Percentiles rank a stretch among this genome's conserved stretches.
These are phyloP conservation scores for Sprattus sprattus DNA, from an alignment of 2,113 vertebrate genomes.

Conservation along the genomic window DNA sequence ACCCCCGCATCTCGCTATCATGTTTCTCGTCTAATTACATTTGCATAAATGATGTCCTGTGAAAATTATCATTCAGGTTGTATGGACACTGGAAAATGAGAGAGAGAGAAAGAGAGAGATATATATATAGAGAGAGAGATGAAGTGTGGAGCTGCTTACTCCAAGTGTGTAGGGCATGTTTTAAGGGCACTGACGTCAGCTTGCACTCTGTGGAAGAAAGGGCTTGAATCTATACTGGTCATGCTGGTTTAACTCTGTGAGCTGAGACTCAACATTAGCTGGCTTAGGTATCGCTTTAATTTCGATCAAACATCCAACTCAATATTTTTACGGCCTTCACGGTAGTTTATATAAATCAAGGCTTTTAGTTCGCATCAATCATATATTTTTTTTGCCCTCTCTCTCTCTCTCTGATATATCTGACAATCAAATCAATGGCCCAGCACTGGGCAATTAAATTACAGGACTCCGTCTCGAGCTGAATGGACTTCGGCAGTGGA, in stretches of 20 bases:
- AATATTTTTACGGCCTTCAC: constrained; percentile 18
- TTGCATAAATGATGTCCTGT: constrained; percentile 97
- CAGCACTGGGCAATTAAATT: constrained; percentile 21
- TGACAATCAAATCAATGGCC: constrained; percentile 24
- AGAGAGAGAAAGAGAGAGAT: constrained; percentile 70
- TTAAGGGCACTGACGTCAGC: constrained; percentile 30
- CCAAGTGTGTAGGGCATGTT: constrained; percentile 32
- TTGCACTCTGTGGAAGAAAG: constrained; percentile 13
- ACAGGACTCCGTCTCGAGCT: not conserved
- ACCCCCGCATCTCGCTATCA: constrained; percentile 81
- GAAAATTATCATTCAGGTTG: constrained; percentile 86
- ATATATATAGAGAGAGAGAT: constrained; percentile 9
- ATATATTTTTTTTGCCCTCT: not conserved
- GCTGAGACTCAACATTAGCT: constrained; percentile 10
- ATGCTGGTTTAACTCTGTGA: not conserved
- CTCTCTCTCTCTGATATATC: constrained; percentile 20
- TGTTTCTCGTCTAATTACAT: constrained; percentile 97
- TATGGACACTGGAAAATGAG: constrained; percentile 74
- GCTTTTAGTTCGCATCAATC: constrained; percentile 23
- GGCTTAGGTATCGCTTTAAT: constrained; percentile 16
- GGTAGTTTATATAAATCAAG: constrained; percentile 15
- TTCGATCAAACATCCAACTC: constrained; percentile 21
- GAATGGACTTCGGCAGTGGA: constrained; percentile 18
- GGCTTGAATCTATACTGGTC: constrained; percentile 36
- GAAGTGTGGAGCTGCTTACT: constrained; percentile 1